Percentiles rank a stretch among this genome's conserved stretches.
Evolutionary conservation across 2,797 vertebrate genomes (phyloP).

Genomic region (Bovichtus diacanthus): DNA sequence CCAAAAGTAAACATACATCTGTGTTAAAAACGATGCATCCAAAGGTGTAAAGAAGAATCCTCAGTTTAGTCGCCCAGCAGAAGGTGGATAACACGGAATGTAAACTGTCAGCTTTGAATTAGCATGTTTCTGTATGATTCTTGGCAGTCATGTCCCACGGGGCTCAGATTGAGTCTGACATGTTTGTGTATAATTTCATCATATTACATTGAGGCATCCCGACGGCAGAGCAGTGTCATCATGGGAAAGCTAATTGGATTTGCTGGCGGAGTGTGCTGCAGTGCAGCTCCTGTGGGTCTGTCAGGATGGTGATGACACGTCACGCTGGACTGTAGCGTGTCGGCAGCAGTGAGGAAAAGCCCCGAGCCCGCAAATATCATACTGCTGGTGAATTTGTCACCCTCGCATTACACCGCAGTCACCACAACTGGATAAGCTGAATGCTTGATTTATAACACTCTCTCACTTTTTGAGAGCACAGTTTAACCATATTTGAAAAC

Average conservation of each 20-base stretch:
- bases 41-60: neutral
- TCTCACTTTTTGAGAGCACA: conserved; percentile 7
- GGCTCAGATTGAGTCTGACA: conserved; percentile 66
- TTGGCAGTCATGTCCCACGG: conserved; percentile 59
- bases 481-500: conserved; percentile 41
- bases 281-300: conserved; percentile 59
- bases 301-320: conserved; percentile 68
- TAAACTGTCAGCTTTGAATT: conserved; percentile 66
- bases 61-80: neutral
- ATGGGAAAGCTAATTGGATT: conserved; percentile 81
- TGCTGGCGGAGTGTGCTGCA: conserved; percentile 61
- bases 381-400: conserved; percentile 81
- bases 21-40: neutral
- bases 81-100: conserved; percentile 2
- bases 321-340: conserved; percentile 63
- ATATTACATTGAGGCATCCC: conserved; percentile 70
- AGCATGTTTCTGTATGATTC: conserved; percentile 60
- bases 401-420: conserved; percentile 69
- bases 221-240: conserved; percentile 64
- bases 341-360: conserved; percentile 55
- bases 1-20: neutral
- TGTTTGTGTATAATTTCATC: conserved; percentile 75
- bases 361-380: conserved; percentile 66
- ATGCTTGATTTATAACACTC: conserved; percentile 58
- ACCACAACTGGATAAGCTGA: conserved; percentile 65